Conservation (phyloP, 2,888 invertebrate genomes). For the Lottia scabra region DNA sequence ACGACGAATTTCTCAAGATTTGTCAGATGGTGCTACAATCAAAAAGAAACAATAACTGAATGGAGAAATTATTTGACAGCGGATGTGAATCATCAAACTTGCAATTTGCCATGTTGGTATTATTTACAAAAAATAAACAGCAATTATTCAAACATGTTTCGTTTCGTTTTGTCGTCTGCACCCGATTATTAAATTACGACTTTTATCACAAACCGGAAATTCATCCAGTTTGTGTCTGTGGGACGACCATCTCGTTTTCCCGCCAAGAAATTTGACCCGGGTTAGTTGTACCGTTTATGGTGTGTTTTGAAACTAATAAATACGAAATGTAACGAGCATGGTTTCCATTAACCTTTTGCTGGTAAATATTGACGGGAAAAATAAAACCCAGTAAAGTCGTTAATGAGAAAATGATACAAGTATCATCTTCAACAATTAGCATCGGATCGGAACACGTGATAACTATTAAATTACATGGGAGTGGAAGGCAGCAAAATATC, state of each 20-base stretch:
- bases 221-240: not conserved
- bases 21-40: not conserved
- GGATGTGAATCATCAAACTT: not conserved
- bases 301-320: too few species aligned
- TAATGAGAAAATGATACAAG: constrained; percentile 7
- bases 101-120: not conserved
- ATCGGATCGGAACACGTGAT: not conserved
- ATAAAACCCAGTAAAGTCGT: not conserved
- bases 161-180: not conserved
- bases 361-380: not conserved
- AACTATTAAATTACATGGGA: not conserved
- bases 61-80: not conserved
- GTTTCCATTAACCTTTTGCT: constrained; percentile 2
- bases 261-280: not conserved
- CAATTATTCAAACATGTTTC: constrained; percentile 5
- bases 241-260: not conserved
- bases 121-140: constrained; percentile 3
- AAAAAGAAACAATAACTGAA: not conserved
- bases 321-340: not conserved
- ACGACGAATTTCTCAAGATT: not conserved
- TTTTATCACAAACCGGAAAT: constrained; percentile 1
- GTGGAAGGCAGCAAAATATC: not conserved
- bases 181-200: not conserved
- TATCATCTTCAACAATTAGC: constrained; percentile 1
- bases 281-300: too few species aligned